Evolutionary conservation across 1,140 invertebrate species (phyloP).

Genomic region (Thereuonema tuberculata): DNA sequence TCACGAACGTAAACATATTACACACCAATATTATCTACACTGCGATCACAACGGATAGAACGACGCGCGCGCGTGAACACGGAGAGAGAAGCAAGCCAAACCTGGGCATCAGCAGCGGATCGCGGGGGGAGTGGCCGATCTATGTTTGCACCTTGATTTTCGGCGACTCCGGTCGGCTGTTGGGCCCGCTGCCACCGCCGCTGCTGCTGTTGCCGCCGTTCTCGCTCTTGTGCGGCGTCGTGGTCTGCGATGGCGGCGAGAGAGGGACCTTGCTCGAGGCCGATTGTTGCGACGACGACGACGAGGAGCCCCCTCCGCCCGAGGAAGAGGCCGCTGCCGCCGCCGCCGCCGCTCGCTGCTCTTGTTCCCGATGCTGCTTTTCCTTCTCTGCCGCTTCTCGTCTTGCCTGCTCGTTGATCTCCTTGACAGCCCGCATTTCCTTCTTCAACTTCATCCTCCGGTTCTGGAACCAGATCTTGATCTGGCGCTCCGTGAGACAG

Average conservation of each 20-base stretch:
- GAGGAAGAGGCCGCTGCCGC: background rate
- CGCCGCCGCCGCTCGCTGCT: conserved; percentile 22
- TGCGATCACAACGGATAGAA: conserved; percentile 9
- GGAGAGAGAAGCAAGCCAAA: conserved; percentile 7
- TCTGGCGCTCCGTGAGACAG: conserved; percentile 89
- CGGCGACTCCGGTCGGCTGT: conserved; percentile 5
- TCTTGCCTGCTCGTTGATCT: conserved; percentile 85
- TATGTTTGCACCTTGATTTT: conserved; percentile 2
- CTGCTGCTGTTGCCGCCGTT: conserved; percentile 1
- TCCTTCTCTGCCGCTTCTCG: conserved; percentile 80
- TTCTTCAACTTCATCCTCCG: conserved; percentile 97
- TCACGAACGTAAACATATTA: conserved; percentile 7
- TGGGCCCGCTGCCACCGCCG: conserved; percentile 4
- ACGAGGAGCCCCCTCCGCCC: background rate
- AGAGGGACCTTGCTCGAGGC: background rate
- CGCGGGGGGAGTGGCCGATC: background rate
- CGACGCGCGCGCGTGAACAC: conserved; percentile 8
- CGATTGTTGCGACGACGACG: too few relatives aligned
- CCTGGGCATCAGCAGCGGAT: too few relatives aligned
- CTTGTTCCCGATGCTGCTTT: conserved; percentile 68
- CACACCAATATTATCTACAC: conserved; percentile 7
- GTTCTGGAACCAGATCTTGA: conserved; percentile 97
- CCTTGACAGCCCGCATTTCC: conserved; percentile 78
- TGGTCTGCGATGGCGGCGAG: background rate
- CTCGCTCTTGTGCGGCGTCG: background rate